Base-by-base conservation (phyloP, 2,113 vertebrate species). In the Apeltes quadracus region DNA sequence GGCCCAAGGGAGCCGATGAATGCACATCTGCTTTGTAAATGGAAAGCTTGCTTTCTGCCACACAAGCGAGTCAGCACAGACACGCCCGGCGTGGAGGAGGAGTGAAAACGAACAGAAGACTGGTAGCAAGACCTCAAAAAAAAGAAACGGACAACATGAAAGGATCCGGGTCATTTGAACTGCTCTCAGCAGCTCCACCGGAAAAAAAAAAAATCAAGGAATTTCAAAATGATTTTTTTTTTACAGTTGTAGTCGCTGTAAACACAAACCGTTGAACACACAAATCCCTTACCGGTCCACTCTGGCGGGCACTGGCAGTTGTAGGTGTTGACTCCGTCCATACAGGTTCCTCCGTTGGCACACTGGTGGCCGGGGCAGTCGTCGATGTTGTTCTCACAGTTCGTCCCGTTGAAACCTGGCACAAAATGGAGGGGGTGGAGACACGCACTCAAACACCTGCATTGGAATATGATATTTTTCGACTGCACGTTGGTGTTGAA, bases 301-400 rank as follows among this genome's bases (percentile, higher is more conserved):
- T 98, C 96, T 0, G 97, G 96, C 0, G 96, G 95, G 65, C 97
- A 98, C 87, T 96, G 96, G 86, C 97, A 98, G 79, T 98, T 98
- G 92, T 98, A 98, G 0, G 97, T 98, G 76, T 98, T 98, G 59
- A 98, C 97, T 0, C 97, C 96, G 0, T 98, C 97, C 94, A 98
- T 97, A 1, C 97, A 98, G 2, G 95, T 92, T 0, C 96, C 97
- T 34, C 96, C 96, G 2, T 98, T 97, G 41, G 95, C 93, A 79
- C 97, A 98, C 64, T 94, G 94, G 84, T 98, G 95, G 48, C 94
- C 93, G 0, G 96, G 96, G 66, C 97, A 98, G 92, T 98, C 96
- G 0, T 98, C 95, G 0, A 98, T 94, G 46, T 98, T 98, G 79
- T 90, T 88, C 75, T 97, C 96, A 50, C 97, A 98, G 91, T 96